Evolutionary conservation across 2,797 vertebrate genomes (phyloP).

Genomic region (Thripadectes ignobilis): DNA sequence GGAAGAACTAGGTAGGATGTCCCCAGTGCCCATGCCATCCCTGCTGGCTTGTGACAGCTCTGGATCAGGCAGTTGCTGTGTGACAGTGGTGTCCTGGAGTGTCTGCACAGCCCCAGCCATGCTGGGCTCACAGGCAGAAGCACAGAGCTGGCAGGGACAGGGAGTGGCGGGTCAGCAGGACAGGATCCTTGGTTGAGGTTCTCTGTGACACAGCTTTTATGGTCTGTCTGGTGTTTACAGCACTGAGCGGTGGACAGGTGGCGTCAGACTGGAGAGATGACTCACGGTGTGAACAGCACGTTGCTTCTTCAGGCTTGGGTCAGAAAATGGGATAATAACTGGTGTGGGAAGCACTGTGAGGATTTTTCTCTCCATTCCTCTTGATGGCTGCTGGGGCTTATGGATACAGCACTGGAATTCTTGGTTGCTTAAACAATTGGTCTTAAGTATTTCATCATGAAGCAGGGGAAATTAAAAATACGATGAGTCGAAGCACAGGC

Average conservation of each 20-base stretch:
- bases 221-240: not conserved
- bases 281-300: not conserved
- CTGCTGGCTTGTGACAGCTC: not conserved
- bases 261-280: not conserved
- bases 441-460: not conserved
- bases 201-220: not conserved
- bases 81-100: accelerated
- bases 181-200: not conserved
- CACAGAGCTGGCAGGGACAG: accelerated
- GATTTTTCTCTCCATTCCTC: not conserved
- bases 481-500: not conserved
- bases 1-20: not conserved
- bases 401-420: not conserved
- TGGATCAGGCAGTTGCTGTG: not conserved
- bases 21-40: accelerated
- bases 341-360: not conserved
- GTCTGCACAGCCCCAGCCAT: not conserved
- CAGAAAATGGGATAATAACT: conserved; percentile 1
- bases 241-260: not conserved
- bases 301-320: not conserved
- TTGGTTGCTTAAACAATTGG: not conserved
- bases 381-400: accelerated
- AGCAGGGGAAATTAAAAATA: conserved; percentile 10
- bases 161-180: not conserved
- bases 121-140: not conserved